Percentiles rank a stretch among this genome's conserved stretches.
Evolutionary conservation across 2,888 invertebrate species (phyloP).

Genomic region (Autographa gamma): DNA sequence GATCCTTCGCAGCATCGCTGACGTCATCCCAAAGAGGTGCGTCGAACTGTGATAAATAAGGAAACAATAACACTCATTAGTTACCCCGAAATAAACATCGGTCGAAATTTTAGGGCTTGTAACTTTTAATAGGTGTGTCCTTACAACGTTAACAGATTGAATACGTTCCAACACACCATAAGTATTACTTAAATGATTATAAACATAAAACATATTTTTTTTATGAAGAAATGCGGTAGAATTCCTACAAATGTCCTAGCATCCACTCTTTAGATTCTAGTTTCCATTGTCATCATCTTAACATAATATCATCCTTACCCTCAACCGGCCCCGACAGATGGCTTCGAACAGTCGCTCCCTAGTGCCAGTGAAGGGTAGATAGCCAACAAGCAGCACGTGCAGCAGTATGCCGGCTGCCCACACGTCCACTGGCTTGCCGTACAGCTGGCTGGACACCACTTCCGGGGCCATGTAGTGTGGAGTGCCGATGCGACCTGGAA

Average conservation of each 20-base stretch:
- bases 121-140: no score
- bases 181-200: no score
- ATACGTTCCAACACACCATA: no score
- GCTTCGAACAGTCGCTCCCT: conserved; percentile 97
- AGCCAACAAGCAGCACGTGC: conserved; percentile 97
- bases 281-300: no score
- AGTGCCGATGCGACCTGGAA: conserved; percentile 96
- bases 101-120: no score
- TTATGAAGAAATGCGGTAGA: no score
- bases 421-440: conserved; percentile 98
- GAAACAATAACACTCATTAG: not conserved
- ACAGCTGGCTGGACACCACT: conserved; percentile 96
- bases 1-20: conserved; percentile 98
- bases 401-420: conserved; percentile 99
- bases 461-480: conserved; percentile 99
- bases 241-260: no score
- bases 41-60: conserved; percentile 91
- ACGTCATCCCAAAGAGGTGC: conserved; percentile 97
- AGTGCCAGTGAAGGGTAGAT: conserved; percentile 98
- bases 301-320: conserved; percentile 85
- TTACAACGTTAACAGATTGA: no score
- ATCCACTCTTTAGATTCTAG: no score
- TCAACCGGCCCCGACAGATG: conserved; percentile 95
- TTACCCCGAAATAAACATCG: no score
- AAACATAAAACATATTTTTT: no score